Percentiles rank a stretch among this genome's conserved stretches.
phyloP scores from a whole-genome alignment of 2,888 invertebrate species.

The Drosophila koepferae region DNA sequence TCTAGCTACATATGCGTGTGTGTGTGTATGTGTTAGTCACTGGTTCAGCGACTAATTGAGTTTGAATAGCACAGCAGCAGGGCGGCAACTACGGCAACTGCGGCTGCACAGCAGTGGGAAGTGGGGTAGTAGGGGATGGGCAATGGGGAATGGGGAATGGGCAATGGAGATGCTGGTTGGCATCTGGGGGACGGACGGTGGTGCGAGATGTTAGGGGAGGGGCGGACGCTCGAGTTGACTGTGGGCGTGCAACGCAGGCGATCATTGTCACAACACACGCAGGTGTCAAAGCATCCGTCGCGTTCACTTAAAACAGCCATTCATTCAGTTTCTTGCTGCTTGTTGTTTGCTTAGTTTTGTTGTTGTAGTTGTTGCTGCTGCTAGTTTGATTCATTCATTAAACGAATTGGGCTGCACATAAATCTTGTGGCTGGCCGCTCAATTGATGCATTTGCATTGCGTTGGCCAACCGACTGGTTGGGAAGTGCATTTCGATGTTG shows the following conservation, averaged over 20 bases:
- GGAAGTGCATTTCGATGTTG: constrained; percentile 60
- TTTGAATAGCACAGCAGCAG: constrained; percentile 50
- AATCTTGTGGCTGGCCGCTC: constrained; percentile 60
- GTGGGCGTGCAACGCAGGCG: constrained; percentile 73
- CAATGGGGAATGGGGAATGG: neutral
- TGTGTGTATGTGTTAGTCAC: constrained; percentile 31
- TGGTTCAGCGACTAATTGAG: constrained; percentile 72
- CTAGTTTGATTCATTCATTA: constrained; percentile 70
- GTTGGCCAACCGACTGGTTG: constrained; percentile 38
- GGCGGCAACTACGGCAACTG: constrained; percentile 18
- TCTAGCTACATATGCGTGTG: constrained; percentile 6
- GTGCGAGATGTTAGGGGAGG: neutral
- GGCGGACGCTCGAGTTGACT: constrained; percentile 18
- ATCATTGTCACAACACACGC: constrained; percentile 77
- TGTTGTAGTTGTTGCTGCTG: constrained; percentile 12
- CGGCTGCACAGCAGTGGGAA: neutral
- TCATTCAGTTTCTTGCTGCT: constrained; percentile 40
- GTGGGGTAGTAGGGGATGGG: neutral
- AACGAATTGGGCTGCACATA: constrained; percentile 68
- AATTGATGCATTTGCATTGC: constrained; percentile 64
- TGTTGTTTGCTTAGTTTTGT: constrained; percentile 20
- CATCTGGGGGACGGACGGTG: neutral
- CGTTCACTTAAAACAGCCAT: constrained; percentile 64
- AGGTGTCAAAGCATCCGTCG: constrained; percentile 72
- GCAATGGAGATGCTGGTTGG: neutral